These are phyloP conservation scores for Odontamblyopus lacepedii DNA, from an alignment of 2,797 vertebrate species.

Conservation along the genomic window DNA sequence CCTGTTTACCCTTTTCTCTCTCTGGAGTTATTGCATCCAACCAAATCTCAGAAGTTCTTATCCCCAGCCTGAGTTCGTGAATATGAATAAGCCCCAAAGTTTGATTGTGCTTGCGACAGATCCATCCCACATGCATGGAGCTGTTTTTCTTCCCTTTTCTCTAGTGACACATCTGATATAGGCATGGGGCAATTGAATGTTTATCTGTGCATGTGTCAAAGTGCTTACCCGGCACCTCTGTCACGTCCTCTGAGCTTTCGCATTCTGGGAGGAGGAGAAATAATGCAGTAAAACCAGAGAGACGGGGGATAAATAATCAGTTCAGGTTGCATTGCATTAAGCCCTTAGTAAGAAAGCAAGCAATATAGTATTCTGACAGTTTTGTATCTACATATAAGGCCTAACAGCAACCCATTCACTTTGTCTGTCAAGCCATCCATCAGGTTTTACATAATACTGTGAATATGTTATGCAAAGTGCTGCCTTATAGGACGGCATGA, in stretches of 20 bases:
- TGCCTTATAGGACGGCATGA: not conserved
- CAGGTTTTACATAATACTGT: conserved; percentile 16
- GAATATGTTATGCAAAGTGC: not conserved
- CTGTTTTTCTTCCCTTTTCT: not conserved
- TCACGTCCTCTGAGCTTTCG: conserved; percentile 28
- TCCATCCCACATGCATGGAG: not conserved
- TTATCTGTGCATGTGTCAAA: conserved; percentile 13
- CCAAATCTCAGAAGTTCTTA: not conserved
- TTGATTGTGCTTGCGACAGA: conserved; percentile 8
- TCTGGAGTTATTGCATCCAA: conserved; percentile 3
- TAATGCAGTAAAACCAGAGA: conserved; percentile 15
- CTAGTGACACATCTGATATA: conserved; percentile 6
- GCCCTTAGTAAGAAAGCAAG: conserved; percentile 22
- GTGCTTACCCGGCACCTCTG: conserved; percentile 32
- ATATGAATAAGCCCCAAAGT: conserved; percentile 18
- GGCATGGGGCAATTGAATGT: conserved; percentile 16
- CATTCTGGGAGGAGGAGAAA: conserved; percentile 6
- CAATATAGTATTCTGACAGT: conserved; percentile 28
- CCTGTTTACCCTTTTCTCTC: not conserved
- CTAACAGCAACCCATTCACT: conserved; percentile 33
- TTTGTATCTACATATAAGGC: conserved; percentile 26
- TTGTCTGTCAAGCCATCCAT: conserved; percentile 18
- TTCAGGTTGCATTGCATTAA: conserved; percentile 37
- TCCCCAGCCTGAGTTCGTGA: conserved; percentile 11
- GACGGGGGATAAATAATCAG: conserved; percentile 30